Percentiles rank a stretch among this genome's conserved stretches.
These are phyloP conservation scores for Parus major DNA, from an alignment of 2,113 vertebrate species.

Conservation along the genomic window DNA sequence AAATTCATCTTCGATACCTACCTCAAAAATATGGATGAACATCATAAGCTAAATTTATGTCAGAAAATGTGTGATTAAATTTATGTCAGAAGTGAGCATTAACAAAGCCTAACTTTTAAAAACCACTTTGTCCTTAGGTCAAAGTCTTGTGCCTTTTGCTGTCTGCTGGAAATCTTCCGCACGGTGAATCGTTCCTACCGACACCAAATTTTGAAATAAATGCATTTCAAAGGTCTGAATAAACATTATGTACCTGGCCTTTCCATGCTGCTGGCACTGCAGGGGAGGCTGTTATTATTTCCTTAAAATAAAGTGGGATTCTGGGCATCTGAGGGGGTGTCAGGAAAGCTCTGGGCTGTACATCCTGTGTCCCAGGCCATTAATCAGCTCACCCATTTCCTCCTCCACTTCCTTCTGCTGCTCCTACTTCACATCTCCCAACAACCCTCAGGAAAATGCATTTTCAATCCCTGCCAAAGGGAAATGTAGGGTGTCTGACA, in stretches of 20 bases:
- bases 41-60: neutral
- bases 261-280: neutral
- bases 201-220: rapidly evolving
- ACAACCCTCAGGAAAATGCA: neutral
- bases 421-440: neutral
- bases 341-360: neutral
- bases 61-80: neutral
- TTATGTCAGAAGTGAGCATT: neutral
- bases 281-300: neutral
- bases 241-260: rapidly evolving
- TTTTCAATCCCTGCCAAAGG: slow-evolving; percentile 48
- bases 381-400: neutral
- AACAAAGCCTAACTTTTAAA: neutral
- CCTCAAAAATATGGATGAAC: neutral
- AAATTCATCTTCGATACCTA: neutral
- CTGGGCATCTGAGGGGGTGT: neutral
- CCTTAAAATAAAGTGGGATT: neutral
- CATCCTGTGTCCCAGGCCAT: neutral
- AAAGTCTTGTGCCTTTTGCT: neutral
- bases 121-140: neutral
- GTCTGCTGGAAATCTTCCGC: neutral
- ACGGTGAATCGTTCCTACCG: neutral
- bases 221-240: neutral
- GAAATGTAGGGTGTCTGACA: neutral
- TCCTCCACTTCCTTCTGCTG: neutral